Conservation (phyloP, 2,797 vertebrate genomes). For the Falco berigora region DNA sequence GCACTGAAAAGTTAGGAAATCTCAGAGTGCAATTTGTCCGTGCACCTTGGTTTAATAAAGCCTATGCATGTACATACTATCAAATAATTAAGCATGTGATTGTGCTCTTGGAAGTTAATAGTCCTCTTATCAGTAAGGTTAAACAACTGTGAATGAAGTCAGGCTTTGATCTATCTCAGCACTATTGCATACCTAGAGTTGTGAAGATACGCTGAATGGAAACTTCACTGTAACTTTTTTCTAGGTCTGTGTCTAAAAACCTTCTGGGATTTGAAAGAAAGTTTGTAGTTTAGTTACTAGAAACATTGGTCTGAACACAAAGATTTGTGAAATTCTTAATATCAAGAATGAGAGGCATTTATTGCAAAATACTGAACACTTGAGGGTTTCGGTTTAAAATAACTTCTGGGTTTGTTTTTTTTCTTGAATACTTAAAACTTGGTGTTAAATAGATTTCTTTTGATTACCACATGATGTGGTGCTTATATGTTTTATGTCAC, state of each 20-base stretch:
- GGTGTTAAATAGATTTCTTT: not conserved
- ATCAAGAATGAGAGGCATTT: not conserved
- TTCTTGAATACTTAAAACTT: not conserved
- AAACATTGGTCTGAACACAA: not conserved
- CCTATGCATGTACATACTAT: not conserved
- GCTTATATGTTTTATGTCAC: not conserved
- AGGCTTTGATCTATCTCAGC: not conserved
- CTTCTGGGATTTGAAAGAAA: not conserved
- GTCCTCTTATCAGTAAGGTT: not conserved
- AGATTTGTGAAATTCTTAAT: not conserved
- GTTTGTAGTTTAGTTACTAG: not conserved
- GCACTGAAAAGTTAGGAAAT: not conserved
- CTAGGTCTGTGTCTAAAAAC: not conserved
- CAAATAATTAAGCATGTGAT: not conserved
- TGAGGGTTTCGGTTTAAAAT: not conserved
- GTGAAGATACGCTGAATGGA: not conserved
- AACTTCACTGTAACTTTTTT: not conserved
- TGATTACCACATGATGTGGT: not conserved
- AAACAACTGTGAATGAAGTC: not conserved
- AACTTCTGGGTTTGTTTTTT: not conserved
- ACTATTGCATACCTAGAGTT: not conserved
- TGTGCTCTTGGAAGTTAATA: not conserved
- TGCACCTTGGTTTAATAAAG: not conserved
- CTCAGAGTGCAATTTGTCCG: not conserved
- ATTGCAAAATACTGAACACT: not conserved